Percentiles rank a stretch among this genome's conserved stretches.
These are phyloP conservation scores for Paedocypris sp. DNA, from an alignment of 2,113 vertebrate species.

Conservation along the genomic window DNA sequence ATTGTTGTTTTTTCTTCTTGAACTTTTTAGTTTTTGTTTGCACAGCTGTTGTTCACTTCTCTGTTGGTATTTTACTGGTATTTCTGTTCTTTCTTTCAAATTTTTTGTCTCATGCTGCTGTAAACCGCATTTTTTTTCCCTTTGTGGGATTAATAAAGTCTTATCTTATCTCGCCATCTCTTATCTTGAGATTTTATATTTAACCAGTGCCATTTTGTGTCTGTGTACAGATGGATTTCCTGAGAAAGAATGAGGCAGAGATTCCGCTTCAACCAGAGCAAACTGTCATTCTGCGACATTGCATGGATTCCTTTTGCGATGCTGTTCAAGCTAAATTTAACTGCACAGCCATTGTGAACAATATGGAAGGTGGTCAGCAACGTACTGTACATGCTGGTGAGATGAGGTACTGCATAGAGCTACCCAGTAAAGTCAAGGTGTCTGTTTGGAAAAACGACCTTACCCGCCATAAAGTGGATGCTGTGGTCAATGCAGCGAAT, in stretches of 20 bases:
- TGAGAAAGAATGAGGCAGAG: conserved; percentile 18
- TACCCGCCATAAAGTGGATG: conserved; percentile 54
- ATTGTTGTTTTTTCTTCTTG: no score
- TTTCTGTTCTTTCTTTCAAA: no score
- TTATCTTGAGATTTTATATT: no score
- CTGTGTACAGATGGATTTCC: neutral
- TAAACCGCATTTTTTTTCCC: no score
- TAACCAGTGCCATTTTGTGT: no score
- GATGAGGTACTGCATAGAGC: conserved; percentile 45
- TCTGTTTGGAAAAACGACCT: conserved; percentile 78
- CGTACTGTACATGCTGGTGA: rapidly evolving
- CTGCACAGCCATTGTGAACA: conserved; percentile 42
- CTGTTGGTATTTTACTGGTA: no score
- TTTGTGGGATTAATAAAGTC: no score
- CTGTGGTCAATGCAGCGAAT: conserved; percentile 84
- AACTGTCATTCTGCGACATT: conserved; percentile 38
- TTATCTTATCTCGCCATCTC: no score
- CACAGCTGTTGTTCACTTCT: no score
- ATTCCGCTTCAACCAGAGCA: neutral
- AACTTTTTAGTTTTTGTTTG: no score
- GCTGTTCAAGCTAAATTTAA: conserved; percentile 59
- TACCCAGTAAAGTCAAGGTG: conserved; percentile 42
- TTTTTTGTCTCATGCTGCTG: no score
- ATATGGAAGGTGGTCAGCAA: neutral
- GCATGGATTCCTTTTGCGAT: conserved; percentile 41